A percentile compares a stretch with the other conserved stretches of the same genome.
These are phyloP conservation scores for Loxodonta africana DNA, from an alignment of 2,113 vertebrate genomes.

Conservation along the genomic window DNA sequence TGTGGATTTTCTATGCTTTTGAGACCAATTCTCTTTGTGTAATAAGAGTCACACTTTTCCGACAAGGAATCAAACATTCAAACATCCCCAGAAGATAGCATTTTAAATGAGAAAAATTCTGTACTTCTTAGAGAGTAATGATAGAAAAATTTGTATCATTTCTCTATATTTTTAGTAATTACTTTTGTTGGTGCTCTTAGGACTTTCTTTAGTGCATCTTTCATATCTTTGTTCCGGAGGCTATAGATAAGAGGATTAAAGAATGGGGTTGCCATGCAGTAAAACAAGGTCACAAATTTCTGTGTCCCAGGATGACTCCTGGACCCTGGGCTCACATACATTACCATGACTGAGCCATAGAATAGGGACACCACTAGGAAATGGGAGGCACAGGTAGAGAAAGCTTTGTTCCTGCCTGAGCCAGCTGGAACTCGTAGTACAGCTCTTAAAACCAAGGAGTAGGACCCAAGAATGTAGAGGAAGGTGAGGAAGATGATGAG, in stretches of 20 bases:
- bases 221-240: constrained; percentile 57
- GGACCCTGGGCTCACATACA: constrained; percentile 36
- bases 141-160: not conserved
- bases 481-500: constrained; percentile 16
- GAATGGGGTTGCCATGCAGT: constrained; percentile 46
- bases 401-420: constrained; percentile 25
- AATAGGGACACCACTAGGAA: constrained; percentile 65
- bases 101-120: not conserved
- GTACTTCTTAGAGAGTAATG: not conserved
- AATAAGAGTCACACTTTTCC: not conserved
- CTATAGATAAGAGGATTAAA: constrained; percentile 65
- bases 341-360: constrained; percentile 62
- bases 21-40: not conserved
- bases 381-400: constrained; percentile 44
- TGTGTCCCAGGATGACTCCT: not conserved
- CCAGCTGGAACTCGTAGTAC: not conserved
- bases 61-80: not conserved
- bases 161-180: constrained; percentile 3
- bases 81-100: not conserved
- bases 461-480: constrained; percentile 30
- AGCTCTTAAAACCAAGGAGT: not conserved
- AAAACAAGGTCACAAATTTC: constrained; percentile 52
- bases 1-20: not conserved
- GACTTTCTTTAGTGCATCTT: constrained; percentile 50
- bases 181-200: not conserved